Base-by-base conservation (phyloP, 2,113 vertebrate genomes). In the Condylura cristata region DNA sequence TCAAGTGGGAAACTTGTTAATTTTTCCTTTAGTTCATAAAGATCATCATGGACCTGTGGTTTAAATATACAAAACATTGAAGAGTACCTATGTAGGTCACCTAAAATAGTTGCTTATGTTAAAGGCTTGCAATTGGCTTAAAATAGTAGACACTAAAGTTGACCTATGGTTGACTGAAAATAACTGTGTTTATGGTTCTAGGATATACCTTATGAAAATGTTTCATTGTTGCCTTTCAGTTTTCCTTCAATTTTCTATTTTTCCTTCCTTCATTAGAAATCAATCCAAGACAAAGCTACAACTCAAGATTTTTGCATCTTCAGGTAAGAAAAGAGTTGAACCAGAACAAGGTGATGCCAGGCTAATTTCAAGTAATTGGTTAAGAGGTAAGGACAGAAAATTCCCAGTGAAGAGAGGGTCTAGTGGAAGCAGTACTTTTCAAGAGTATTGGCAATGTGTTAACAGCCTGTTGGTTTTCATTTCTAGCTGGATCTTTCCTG, bases 41-140 rank as follows among this genome's bases (percentile, higher is more conserved):
- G 96, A 72, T 99, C 98, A 75, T 98, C 98, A 88, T 98, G 98
- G 89, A 98, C 98, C 99, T 99, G 87, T 39, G 37, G 56, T 26
- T 76, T 18, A 90, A 75, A 81, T 87, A 95, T 28, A 83, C 30
- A 44, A 89, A 76, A 90, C n/a, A 37, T 13, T 78, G 53, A 83
- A 86, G 39, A 53, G 91, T 81, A 63, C 7, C 41, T 37, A 71
- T 14, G 39, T 44, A 44, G 18, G 75, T 32, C 51, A 71, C 3
- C n/a, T 48, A 20, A 37, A 84, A 86, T 20, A 90, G 13, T 46
- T 81, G 53, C 12, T n/a, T 68, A 11, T 71, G 17, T 75, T 80
- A 70, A 65, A 82, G 34, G 7, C 74, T 53, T 89, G 4, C 4
- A 24, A 39, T 44, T 65, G 68, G 18, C 74, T 91, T 89, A 53